Evolutionary conservation across 2,888 invertebrate species (phyloP), one percentile per base, ranked within the genome.

Genomic region (Myathropa florea): DNA sequence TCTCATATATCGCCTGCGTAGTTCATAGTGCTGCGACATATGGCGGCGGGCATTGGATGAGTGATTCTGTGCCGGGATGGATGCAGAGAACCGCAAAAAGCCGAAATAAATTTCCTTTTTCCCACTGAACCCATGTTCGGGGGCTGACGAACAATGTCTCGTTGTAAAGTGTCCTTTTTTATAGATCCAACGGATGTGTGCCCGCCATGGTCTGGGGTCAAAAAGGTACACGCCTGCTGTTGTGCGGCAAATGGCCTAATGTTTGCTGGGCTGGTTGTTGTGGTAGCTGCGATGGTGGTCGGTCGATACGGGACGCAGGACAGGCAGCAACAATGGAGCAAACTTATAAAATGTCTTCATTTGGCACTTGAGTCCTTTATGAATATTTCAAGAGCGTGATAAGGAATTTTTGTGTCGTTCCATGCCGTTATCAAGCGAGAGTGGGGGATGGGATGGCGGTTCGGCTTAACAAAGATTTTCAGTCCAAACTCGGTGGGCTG

Each of bases 371-470:
- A 81, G 85, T 85, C 72, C 73, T 77, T 85, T 85, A 85, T 85
- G 85, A 85, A 85, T 85, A 85, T 81, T 81, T 85, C 70, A 85
- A 67, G 77, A 81, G 77, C 64, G 70, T 85, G 81, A 85, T 85
- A 85, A 78, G 81, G 77, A 81, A 85, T 85, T 85, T 81, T 72
- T 73, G 67, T 77, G 65, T 36, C 65, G 60, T 65, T 80, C 65
- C 57, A n/a, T 71, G 26, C 57, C 71, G 71, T 65, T 71, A 59
- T 71, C 71, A 64, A 65, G 18, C 30, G 26, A 36, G 14, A 57
- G 14, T 24, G 57, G 14, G 59, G 55, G 39, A 10, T 12, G 18
- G 64, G 12, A 28, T 23, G 59, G 28, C n/a, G 3, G 3, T 39
- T 39, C 14, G 23, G 23, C 10, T 57, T 57, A 24, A 23, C 24